Base-by-base conservation (phyloP, 2,797 vertebrate species). In the Acipenser transmontanus region DNA sequence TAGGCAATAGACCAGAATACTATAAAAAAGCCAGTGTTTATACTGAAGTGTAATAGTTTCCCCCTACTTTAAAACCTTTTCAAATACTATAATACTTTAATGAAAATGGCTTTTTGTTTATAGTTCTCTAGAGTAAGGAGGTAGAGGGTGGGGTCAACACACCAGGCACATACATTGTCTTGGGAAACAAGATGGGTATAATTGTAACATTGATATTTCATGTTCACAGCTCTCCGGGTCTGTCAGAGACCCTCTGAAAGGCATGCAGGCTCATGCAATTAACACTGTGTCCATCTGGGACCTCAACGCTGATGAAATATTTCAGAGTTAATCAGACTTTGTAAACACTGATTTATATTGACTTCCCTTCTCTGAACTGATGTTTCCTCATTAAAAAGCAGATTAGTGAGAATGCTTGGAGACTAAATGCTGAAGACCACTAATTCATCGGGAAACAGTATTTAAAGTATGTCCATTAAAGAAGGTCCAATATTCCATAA, bases 291-390 rank as follows among this genome's bases (percentile, higher is more conserved):
- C 91, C 88, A 85, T 81, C 87, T 86, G 86, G 86, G 88, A 91
- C 90, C 83, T 77, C 80, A 81, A 84, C 86, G 89, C 84, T 90
- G 92, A 93, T 91, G 91, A 91, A 92, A 94, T 92, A 93, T 94
- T 93, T 93, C 91, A 89, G 91, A 93, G 89, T 92, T 94, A 92
- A 94, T 94, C 91, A 92, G 91, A 93, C 90, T 93, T 92, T 84
- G 93, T 94, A 94, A 96, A 97, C 95, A 97, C 93, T 97, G 95
- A 98, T 98, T 95, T 92, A 93, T 98, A 98, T 98, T 93, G 97
- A 98, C 95, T 96, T 93, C 91, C 92, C 93, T 94, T 94, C 93
- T 93, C 87, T 85, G 87, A 92, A 89, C 93, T 93, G 93, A 97
- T 94, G 93, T 90, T 93, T 94, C 91, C 94, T 95, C 94, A 95